Evolutionary conservation across 1,140 invertebrate genomes (phyloP).

Genomic region (Heterodera schachtii): DNA sequence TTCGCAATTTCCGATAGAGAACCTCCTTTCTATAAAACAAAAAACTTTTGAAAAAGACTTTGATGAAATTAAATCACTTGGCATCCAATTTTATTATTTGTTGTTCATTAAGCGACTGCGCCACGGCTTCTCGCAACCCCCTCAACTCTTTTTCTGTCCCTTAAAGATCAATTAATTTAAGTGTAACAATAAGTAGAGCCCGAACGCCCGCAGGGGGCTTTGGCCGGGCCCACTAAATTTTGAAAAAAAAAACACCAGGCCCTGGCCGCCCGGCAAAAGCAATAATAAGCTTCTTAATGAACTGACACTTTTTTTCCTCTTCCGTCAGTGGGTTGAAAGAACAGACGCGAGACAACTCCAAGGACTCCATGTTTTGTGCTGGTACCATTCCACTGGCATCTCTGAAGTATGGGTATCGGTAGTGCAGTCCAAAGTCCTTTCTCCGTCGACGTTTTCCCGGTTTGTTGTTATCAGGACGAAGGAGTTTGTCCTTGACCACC

Average conservation of each 20-base stretch:
- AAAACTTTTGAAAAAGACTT: not conserved
- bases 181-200: too few relatives aligned
- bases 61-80: conserved; percentile 3
- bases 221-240: too few relatives aligned
- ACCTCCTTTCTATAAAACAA: conserved; percentile 37
- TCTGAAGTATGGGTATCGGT: conserved; percentile 39
- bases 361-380: conserved; percentile 22
- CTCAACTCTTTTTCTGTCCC: conserved; percentile 35
- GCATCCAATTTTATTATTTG: conserved; percentile 25
- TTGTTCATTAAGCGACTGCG: conserved; percentile 28
- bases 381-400: conserved; percentile 47
- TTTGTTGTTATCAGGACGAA: not conserved
- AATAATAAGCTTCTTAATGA: not conserved
- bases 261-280: not conserved
- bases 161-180: not conserved
- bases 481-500: not conserved
- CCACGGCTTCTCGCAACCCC: conserved; percentile 24
- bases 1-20: conserved; percentile 23
- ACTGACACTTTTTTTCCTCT: conserved; percentile 31
- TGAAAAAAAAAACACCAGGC: too few relatives aligned
- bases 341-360: conserved; percentile 32
- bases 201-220: too few relatives aligned
- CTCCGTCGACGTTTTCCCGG: not conserved
- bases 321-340: conserved; percentile 32
- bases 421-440: not conserved